Evolutionary conservation across 1,140 invertebrate genomes (phyloP), one percentile per base, ranked within the genome.

Genomic region (Halotydeus destructor): DNA sequence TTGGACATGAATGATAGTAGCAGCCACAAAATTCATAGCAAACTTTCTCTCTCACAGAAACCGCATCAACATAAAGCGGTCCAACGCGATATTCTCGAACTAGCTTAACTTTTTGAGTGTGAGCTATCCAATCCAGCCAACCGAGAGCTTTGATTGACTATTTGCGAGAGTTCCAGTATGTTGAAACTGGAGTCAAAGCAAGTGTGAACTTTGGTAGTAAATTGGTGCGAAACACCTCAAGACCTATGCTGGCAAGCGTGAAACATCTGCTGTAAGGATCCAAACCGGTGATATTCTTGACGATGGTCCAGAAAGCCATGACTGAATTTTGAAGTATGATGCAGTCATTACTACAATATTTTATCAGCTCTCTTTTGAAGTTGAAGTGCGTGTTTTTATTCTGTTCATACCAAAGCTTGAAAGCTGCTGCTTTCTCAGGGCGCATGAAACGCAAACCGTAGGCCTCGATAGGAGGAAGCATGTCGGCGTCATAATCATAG

Each of bases 401-500:
- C n/a, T 36, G 8, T 9, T 25, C 47, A 32, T 23, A 51, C 28
- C 27, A 28, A 37, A 16, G 41, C 18, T 6, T 45, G 22, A 45
- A 46, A 42, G 28, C n/a, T 23, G 21, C 26, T 43, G 12, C 35
- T 5, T 9, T 38, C 25, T n/a, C 21, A 12, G 25, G 49, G 30
- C 12, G 38, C 18, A 18, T 45, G 33, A 9, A 54, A 2, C 5
- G 0, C 5, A 38, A 38, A 1, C 18, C 1, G 22, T 33, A 45
- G 22, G n/a, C 24, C 2, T 38, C 21, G 4, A 16, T 18, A 3
- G 23, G n/a, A 21, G 43, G 43, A 22, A 19, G 11, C 1, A 30
- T 8, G 25, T 38, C 37, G 9, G 3, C 28, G n/a, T 5, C 11
- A 25, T 38, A 38, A 18, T 14, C 4, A n/a, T 33, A 19, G 11